A percentile compares a stretch with the other conserved stretches of the same genome.
These are phyloP conservation scores for Halictus quadricinctus DNA, from an alignment of 2,888 invertebrate genomes.

Conservation along the genomic window DNA sequence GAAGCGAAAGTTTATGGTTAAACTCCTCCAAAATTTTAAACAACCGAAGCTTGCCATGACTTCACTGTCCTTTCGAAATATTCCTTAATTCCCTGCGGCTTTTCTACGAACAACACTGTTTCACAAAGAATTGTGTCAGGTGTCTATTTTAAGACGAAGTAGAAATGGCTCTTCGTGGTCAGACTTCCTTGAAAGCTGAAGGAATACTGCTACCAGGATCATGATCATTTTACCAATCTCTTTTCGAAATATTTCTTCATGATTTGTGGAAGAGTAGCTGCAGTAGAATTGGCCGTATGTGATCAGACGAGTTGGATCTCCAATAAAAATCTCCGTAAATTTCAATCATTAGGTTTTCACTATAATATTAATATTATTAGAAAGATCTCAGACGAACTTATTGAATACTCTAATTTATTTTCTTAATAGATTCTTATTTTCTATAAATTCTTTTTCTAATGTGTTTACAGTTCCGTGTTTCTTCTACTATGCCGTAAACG, in stretches of 20 bases:
- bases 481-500: no score
- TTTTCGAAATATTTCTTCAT: neutral
- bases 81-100: conserved; percentile 6
- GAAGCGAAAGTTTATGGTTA: neutral
- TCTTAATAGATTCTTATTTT: no score
- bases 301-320: neutral
- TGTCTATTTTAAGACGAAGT: conserved; percentile 4
- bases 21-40: neutral
- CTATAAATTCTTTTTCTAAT: no score
- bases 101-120: conserved; percentile 1
- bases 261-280: neutral
- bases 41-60: neutral
- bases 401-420: no score
- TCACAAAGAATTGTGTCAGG: neutral
- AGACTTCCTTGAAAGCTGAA: neutral
- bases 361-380: neutral
- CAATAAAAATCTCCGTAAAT: neutral
- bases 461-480: no score
- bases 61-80: neutral
- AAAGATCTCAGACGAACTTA: neutral
- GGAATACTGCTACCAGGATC: neutral
- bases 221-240: neutral
- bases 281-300: neutral
- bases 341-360: neutral
- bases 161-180: neutral